These are phyloP conservation scores for Mercenaria mercenaria DNA, from an alignment of 1,140 invertebrate species.

Conservation along the genomic window DNA sequence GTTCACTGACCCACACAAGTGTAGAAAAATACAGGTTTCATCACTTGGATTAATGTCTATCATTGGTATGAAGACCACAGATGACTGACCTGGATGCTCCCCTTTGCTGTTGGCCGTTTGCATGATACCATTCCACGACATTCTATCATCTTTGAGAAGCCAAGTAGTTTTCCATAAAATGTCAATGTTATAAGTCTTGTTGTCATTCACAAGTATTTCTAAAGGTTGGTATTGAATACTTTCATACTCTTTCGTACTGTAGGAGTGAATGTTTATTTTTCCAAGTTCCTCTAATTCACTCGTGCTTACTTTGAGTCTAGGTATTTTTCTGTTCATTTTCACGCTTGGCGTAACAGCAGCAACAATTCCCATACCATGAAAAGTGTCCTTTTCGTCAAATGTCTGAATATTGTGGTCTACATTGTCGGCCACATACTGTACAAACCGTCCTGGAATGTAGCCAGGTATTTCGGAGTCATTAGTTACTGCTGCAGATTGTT, in stretches of 20 bases:
- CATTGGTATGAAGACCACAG: constrained; percentile 73
- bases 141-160: not conserved
- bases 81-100: not conserved
- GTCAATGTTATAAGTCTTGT: not conserved
- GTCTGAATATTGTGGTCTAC: constrained; percentile 70
- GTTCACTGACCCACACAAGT: constrained; percentile 66
- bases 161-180: not conserved
- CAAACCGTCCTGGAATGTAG: not conserved
- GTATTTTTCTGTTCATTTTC: too few relatives aligned
- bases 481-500: not conserved
- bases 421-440: constrained; percentile 68
- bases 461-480: not conserved
- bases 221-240: not conserved
- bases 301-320: constrained; percentile 27
- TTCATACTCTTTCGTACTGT: not conserved
- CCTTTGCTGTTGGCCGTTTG: constrained; percentile 47
- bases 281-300: not conserved
- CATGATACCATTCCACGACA: constrained; percentile 54
- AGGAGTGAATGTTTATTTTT: not conserved
- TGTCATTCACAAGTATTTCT: not conserved
- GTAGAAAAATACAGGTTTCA: constrained; percentile 67
- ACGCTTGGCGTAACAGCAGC: constrained; percentile 68
- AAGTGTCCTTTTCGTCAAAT: constrained; percentile 68
- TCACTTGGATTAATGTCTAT: constrained; percentile 45
- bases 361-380: constrained; percentile 81